Base-by-base conservation (phyloP, 2,113 vertebrate genomes). In the Pluvialis apricaria region DNA sequence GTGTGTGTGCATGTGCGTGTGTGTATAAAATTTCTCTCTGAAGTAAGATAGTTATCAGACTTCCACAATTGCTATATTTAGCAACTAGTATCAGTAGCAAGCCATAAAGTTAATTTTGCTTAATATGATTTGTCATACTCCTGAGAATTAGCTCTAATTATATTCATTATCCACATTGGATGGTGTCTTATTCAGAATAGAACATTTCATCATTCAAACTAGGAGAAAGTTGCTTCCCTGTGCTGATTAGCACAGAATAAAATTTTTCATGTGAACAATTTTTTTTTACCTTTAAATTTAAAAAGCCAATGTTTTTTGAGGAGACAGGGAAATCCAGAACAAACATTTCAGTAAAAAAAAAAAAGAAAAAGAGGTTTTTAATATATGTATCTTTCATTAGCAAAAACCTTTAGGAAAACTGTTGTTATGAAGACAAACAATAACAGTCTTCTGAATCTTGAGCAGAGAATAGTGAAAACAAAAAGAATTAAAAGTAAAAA, bases 71-170 rank as follows among this genome's bases (percentile, higher is more conserved):
- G 28, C 57, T 73, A 69, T 79, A 86, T 92, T 92, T 91, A 94
- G 57, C 54, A 86, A 66, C 19, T 25, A 62, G 34, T 93, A 45
- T 77, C 57, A 88, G 78, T 55, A 85, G 38, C 17, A 90, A 93
- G 28, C 5, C 61, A 86, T 73, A 72, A 72, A 93, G 75, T 88
- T 84, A 91, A 88, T 96, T 96, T 94, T 89, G 28, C n/a, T 83
- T 95, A 79, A 94, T 90, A 91, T 94, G 75, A 86, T 94, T 96
- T 94, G 64, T 88, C 82, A 94, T 73, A 77, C 54, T 95, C 32
- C 36, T 80, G 38, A 91, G 81, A 96, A 94, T 92, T 96, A 92
- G 12, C 34, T 92, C 69, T 94, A 86, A 93, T 96, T 93, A 86
- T 76, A 84, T 92, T 95, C 32, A 88, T 97, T 96, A 77, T 68